Base-by-base conservation (phyloP, 2,888 invertebrate species). In the Euclidia mi region DNA sequence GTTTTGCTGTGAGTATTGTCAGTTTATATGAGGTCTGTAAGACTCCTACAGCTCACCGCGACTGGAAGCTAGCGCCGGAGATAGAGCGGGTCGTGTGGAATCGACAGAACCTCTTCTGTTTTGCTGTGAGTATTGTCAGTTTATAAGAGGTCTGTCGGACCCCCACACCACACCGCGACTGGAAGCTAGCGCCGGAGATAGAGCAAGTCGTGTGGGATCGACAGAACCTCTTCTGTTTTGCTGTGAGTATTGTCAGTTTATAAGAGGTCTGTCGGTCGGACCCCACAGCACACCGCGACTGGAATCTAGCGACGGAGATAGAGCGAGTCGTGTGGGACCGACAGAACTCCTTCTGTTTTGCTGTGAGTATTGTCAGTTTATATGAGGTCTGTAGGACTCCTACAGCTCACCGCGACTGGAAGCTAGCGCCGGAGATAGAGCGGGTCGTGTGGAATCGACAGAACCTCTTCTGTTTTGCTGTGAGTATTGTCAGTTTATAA, bases 71-170 rank as follows among this genome's bases (percentile, higher is more conserved):
- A 9, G 92, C 93, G 17, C 97, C 97, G 0, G 99, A 99, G 95
- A 96, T 98, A 18, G 99, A 99, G 88, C 96, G 96, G 71, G 96
- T 98, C 7, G 76, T 95, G 0, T 99, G 99, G 99, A 97, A 98
- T 92, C 95, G 95, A 34, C 95, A 96, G 64, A 96, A 98, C 80
- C 96, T 97, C 0, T 97, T 96, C 91, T 96, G 96, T 75, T 98
- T 98, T 81, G 96, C 98, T 67, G 97, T 96, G 72, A 94, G 95
- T 94, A 25, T 3, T 4, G 40, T n/a, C 10, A 12, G n/a, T n/a
- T n/a, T n/a, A n/a, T n/a, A n/a, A n/a, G n/a, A n/a, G 73, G 99
- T 99, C 92, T 98, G 98, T 82, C 96, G 98, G 66, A 29, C 84
- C 12, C 83, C 94, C 0, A 93, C 91, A 46, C 91, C 95, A 25